Evolutionary conservation across 2,888 invertebrate genomes (phyloP).

Genomic region (Hyles lineata): DNA sequence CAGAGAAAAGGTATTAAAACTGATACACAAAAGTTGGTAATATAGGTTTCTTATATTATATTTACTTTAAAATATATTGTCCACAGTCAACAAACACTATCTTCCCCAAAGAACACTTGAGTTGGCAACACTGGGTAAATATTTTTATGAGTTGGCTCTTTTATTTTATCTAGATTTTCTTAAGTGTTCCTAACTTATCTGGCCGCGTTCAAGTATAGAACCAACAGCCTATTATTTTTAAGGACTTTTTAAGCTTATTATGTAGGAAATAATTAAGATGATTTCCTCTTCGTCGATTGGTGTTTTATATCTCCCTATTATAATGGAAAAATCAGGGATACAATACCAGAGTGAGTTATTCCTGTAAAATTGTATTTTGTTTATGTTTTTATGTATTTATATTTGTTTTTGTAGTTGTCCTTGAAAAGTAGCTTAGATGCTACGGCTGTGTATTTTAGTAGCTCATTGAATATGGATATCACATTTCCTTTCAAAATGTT

Average conservation of each 20-base stretch:
- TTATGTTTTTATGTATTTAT: too few relatives aligned
- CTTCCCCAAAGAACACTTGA: not conserved
- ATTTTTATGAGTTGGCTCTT: not conserved
- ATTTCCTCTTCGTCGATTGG: not conserved
- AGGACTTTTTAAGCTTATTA: not conserved
- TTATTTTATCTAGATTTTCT: not conserved
- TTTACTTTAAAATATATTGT: not conserved
- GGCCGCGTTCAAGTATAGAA: not conserved
- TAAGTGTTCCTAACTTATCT: not conserved
- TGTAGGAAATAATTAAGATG: too few relatives aligned
- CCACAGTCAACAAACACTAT: not conserved
- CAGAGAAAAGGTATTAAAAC: too few relatives aligned
- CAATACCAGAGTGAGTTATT: too few relatives aligned
- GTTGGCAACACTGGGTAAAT: not conserved
- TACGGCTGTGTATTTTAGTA: too few relatives aligned
- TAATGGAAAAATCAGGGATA: too few relatives aligned
- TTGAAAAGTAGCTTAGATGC: too few relatives aligned
- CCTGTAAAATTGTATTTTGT: too few relatives aligned
- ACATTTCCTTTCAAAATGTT: too few relatives aligned
- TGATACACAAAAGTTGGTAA: not conserved
- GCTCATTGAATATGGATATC: too few relatives aligned
- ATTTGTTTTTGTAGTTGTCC: too few relatives aligned
- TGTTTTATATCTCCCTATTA: not conserved
- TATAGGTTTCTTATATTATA: not conserved
- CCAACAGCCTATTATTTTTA: constrained; percentile 4